Base-by-base conservation (phyloP, 2,113 vertebrate genomes). In the Sarotherodon lohbergeri region DNA sequence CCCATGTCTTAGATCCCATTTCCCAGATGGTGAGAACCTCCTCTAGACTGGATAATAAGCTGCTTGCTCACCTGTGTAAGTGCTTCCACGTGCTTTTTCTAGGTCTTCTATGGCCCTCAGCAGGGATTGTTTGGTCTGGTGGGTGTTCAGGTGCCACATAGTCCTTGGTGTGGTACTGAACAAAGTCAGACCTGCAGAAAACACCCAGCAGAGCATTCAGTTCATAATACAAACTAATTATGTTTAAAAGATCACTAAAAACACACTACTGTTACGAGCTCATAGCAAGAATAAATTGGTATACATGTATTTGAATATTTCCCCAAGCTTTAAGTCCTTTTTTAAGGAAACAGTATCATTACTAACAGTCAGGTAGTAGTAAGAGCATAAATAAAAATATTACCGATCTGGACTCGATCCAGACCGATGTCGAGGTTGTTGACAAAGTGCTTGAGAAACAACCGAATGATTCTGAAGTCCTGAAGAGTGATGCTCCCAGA, bases 401-500 rank as follows among this genome's bases (percentile, higher is more conserved):
- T 61, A 87, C 80, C 85, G 3, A 87, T 76, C 54, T 82, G 85
- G 6, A 81, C 79, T 73, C 5, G 8, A 13, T 46, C 22, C 19
- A 29, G 61, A 16, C 52, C 0, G 3, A 81, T 82, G 80, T 29
- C 1, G 12, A 76, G 27, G n/a, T 1, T 7, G 0, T 3, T 76
- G n/a, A 82, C 16, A 1, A 50, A 27, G 2, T 7, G 2, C 3
- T 1, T 3, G 4, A 76, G 2, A 76, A 82, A n/a, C 2, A 2
- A 5, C 16, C 0, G 2, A 2, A 59, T 39, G 7, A 0, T 27
- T 4, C 5, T 1, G 17, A 81, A 86, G 5, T 10, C 6, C 1
- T 0, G 0, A 4, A 0, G 0, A 4, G 0, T 0, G 22, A 81
- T 13, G 13, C 84, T 81, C 4, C 0, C 0, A 2, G 48, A 68